Base-by-base conservation (phyloP, 2,888 invertebrate species). In the Venustoraphidia nigricollis region DNA sequence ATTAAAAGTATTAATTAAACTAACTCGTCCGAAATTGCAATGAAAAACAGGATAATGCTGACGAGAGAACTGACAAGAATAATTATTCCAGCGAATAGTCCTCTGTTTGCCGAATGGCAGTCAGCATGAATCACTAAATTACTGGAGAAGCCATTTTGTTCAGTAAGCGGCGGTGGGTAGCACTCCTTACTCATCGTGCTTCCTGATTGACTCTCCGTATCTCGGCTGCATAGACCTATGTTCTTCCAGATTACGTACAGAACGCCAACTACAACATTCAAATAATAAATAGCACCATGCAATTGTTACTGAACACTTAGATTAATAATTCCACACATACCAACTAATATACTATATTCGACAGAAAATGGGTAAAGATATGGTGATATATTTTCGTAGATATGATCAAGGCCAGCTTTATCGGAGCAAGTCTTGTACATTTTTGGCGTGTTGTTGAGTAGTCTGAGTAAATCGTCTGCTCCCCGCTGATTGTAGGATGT, bases 331-430 rank as follows among this genome's bases (percentile, higher is more conserved):
- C 10, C 8, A 34, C 10, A 55, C 65, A 66, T 66, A 80, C 81
- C 81, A 48, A 83, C 79, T 50, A 87, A 74, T 58, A 87, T 81
- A 63, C 82, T 84, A 65, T 82, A 87, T 63, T 87, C 83, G 34
- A 87, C 82, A 53, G 80, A 83, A 62, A 87, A 87, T 1, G 87
- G 87, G 58, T 83, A 87, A 11, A 88, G 67, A 60, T 86, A 87
- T 0, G 85, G 84, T 1, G 83, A 81, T 57, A 81, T 77, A 59
- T 76, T 72, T 58, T 73, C 70, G 53, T 71, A 70, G 45, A 78
- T 72, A 2, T 66, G 58, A 45, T 62, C 68, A 45, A 77, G 59
- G 10, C 72, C 68, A 2, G 59, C 60, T 1, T 72, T 67, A 1
- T 68, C 68, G 27, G 66, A 62, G 57, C 77, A 77, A 35, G 70